These are phyloP conservation scores for Melanotaenia maccullochi DNA, from an alignment of 2,797 vertebrate species.

Conservation along the genomic window DNA sequence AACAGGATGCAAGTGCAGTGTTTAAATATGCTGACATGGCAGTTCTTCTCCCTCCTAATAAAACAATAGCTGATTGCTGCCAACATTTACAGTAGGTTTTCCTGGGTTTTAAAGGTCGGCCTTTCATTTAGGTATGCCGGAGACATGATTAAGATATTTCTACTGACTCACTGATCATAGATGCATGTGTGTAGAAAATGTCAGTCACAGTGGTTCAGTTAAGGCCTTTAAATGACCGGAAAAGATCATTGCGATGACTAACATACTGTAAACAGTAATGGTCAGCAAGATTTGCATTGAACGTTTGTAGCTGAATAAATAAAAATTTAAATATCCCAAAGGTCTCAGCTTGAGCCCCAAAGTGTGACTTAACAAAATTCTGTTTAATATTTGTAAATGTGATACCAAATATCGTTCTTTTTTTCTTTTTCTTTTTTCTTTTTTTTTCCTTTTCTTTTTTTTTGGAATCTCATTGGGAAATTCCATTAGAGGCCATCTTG, in stretches of 20 bases:
- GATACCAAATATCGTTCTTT: conserved; percentile 26
- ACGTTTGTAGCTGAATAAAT: neutral
- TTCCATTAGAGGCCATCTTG: neutral
- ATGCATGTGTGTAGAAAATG: conserved; percentile 36
- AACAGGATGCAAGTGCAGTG: neutral
- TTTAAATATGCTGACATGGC: conserved; percentile 26
- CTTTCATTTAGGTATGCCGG: conserved; percentile 5
- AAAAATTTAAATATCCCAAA: neutral
- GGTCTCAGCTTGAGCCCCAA: neutral
- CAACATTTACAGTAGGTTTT: neutral
- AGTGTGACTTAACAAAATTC: conserved; percentile 3
- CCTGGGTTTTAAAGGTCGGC: conserved; percentile 10
- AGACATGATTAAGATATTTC: conserved; percentile 27
- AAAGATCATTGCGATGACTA: conserved; percentile 18
- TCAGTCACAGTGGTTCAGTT: conserved; percentile 64
- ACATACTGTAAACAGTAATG: conserved; percentile 42
- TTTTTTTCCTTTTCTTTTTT: neutral
- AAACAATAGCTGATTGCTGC: neutral
- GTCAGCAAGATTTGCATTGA: conserved; percentile 21
- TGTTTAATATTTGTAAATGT: conserved; percentile 6
- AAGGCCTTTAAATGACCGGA: conserved; percentile 27
- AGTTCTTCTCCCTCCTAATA: conserved; percentile 17
- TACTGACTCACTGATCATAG: conserved; percentile 52
- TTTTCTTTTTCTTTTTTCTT: conserved; percentile 6
- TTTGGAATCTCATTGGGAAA: neutral